Evolutionary conservation across 2,888 invertebrate species (phyloP), one percentile per base, ranked within the genome.

Genomic region (Dicyrtomina minuta): DNA sequence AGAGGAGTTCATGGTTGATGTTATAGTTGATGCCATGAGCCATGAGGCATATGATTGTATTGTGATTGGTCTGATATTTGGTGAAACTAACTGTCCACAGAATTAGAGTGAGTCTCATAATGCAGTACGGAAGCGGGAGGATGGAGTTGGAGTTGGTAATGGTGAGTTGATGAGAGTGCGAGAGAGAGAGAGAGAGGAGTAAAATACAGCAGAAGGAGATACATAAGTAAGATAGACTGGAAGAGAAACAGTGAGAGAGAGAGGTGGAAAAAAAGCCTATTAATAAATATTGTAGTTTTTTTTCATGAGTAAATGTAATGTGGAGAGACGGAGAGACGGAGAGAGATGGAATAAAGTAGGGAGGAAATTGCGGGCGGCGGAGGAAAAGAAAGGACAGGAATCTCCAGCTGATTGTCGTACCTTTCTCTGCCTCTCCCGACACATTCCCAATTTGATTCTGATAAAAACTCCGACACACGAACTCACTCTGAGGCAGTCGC

Each of bases 381-480:
- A 64, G 33, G 53, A 39, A 49, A 49, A 49, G 49, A 33, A 64
- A 53, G 53, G 64, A 64, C 53, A 64, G 46, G 55, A 53, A 53
- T 55, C 65, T 65, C 65, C 65, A 55, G 65, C 65, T 65, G 65
- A 65, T 65, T 65, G 65, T 65, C 65, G 65, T 65, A 65, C 65
- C 65, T 65, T 65, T 65, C 65, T 65, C 61, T 61, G 61, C 46
- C 46, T 61, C 46, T 61, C 46, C 61, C 65, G 65, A 65, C 65
- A 65, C 65, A 65, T 65, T 53, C 55, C 55, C 65, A 65, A 65
- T 65, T 65, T 65, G 65, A 65, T 65, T 65, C 65, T 53, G 55
- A 65, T 65, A 65, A 65, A 65, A 65, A 65, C 65, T 56, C 65
- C 26, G 65, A 65, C 55, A 65, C 65, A 65, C 53, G 65, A 65